These are phyloP conservation scores for Drosophila equinoxialis DNA, from an alignment of 1,140 invertebrate species.

Conservation along the genomic window DNA sequence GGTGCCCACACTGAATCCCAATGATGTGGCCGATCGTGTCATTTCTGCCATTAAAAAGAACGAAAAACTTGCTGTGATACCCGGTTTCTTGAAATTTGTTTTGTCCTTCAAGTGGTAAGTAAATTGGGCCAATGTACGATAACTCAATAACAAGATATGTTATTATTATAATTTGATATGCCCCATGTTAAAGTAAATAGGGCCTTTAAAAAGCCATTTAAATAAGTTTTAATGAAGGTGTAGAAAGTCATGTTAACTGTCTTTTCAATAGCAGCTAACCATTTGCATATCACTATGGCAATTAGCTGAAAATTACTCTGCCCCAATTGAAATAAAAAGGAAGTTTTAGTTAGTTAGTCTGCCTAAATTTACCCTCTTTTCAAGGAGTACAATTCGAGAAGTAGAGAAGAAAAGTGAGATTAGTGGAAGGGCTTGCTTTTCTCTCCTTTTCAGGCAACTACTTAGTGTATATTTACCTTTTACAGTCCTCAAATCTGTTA, in stretches of 20 bases:
- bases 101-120: constrained; percentile 88
- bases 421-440: too few relatives aligned
- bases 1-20: constrained; percentile 92
- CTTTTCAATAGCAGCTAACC: too few relatives aligned
- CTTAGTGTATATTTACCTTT: too few relatives aligned
- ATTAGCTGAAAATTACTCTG: neutral
- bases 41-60: constrained; percentile 92
- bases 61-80: constrained; percentile 90
- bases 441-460: too few relatives aligned
- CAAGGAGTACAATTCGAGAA: too few relatives aligned
- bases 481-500: neutral
- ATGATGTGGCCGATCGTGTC: constrained; percentile 93
- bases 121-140: constrained; percentile 38
- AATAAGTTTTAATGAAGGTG: neutral
- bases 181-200: constrained; percentile 24
- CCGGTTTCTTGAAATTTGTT: constrained; percentile 87
- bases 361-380: too few relatives aligned
- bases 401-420: too few relatives aligned
- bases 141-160: constrained; percentile 32
- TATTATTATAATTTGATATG: constrained; percentile 30
- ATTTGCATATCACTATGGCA: neutral
- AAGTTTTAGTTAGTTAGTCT: too few relatives aligned
- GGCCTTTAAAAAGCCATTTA: constrained; percentile 2
- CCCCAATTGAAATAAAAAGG: too few relatives aligned
- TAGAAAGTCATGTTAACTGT: neutral